Evolutionary conservation across 2,888 invertebrate genomes (phyloP), one percentile per base, ranked within the genome.

Genomic region (Bellardia bayeri): DNA sequence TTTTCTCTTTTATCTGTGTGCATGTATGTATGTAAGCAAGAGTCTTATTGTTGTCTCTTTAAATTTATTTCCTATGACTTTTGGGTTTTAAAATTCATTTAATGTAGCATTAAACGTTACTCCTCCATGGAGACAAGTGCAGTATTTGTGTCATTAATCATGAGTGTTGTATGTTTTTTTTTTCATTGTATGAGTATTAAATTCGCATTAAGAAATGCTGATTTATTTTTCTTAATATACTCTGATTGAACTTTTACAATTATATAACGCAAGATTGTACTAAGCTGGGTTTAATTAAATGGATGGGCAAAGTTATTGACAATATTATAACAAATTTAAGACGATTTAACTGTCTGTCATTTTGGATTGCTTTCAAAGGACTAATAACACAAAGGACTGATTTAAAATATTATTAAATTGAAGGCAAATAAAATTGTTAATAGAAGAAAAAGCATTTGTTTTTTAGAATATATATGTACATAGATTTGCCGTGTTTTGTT

Each of bases 91-190:
- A 16, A 16, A 54, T 16, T 13, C 42, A 45, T 30, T 71, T 71
- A 37, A 54, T 16, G 30, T 69, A 49, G 7, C 49, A 68, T 49
- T 68, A 68, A 51, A 54, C 7, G 14, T 14, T 37, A 14, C n/a
- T 37, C 69, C n/a, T 54, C n/a, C n/a, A 16, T 37, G n/a, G n/a
- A 71, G 54, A 71, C 54, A 16, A 71, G 33, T 37, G 37, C 11
- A 33, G 37, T 16, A 54, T 37, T 71, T 71, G 37, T 69, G 49
- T 37, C 37, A 54, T 71, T 54, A 71, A 71, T 71, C 69, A 54
- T 45, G 42, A 11, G 66, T 2, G 45, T 45, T 45, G 45, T 9
- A 3, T 68, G n/a, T 51, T 30, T 9, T 30, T 1, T 14, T 33
- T n/a, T 11, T 69, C 8, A 33, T 30, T 49, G 68, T 49, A n/a